Evolutionary conservation across 2,888 invertebrate genomes (phyloP), one percentile per base, ranked within the genome.

Genomic region (Pollenia labialis): DNA sequence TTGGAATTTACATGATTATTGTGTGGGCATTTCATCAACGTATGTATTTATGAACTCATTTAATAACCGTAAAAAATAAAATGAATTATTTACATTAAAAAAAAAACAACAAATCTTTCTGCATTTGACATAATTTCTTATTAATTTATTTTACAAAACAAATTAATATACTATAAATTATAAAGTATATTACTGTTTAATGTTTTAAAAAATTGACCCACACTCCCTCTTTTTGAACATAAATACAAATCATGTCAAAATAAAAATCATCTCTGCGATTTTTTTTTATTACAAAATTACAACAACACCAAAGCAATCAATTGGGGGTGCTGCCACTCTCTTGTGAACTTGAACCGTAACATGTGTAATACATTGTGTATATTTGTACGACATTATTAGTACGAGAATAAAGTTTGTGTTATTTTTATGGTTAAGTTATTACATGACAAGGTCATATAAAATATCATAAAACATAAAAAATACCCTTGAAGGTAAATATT

Each of bases 111-210:
- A 69, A 75, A 76, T 62, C 75, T 71, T n/a, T 44, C 72, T 72
- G 79, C 68, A 79, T 60, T 74, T 84, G 74, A 68, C 68, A 75
- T 56, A 81, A 46, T 64, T 80, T 69, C 56, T 75, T 71, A 81
- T 80, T 81, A 68, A 72, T 4, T 81, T 56, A 6, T 32, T 32
- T 32, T 6, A 32, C 4, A 32, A 32, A 32, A 32, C 4, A 32
- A 32, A 32, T 6, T 6, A 4, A 32, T 0, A 32, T 1, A 32
- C 0, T 23, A 23, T 32, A 32, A 32, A 32, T 32, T 32, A 32
- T 6, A 32, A 6, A 32, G 23, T 32, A 32, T 6, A 32, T 23
- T 23, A 23, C 23, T 23, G 23, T 23, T 23, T 23, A 23, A 23
- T 23, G 3, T 1, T 1, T 23, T 23, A 23, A 23, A 23, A 42